Conservation (phyloP, 2,888 invertebrate species). For the Drosophila nigricruria region DNA sequence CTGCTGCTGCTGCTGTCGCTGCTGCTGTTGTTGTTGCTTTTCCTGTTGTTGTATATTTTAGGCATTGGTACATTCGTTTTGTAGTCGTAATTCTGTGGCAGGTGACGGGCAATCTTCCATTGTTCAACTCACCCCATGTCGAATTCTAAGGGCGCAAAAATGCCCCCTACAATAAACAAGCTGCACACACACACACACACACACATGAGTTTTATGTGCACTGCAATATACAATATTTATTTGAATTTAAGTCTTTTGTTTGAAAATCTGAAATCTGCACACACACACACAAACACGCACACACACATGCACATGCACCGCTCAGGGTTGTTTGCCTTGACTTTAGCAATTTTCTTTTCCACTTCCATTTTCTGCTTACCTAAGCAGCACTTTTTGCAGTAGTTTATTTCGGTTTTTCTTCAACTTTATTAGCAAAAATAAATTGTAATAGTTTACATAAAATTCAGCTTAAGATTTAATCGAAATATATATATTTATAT, state of each 20-base stretch:
- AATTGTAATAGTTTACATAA: slow-evolving; percentile 55
- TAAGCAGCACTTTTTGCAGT: slow-evolving; percentile 27
- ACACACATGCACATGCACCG: slow-evolving; percentile 16
- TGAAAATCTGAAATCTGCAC: slow-evolving; percentile 77
- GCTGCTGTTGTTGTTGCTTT: slow-evolving; percentile 28
- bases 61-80: slow-evolving; percentile 70
- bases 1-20: slow-evolving; percentile 8
- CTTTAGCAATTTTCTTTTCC: slow-evolving; percentile 43
- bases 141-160: slow-evolving; percentile 80
- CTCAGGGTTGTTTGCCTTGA: slow-evolving; percentile 76
- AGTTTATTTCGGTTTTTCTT: slow-evolving; percentile 19
- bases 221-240: slow-evolving; percentile 82
- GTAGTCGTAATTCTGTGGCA: slow-evolving; percentile 83
- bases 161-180: slow-evolving; percentile 80
- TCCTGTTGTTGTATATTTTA: slow-evolving; percentile 35
- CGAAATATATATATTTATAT: slow-evolving; percentile 24
- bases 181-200: slow-evolving; percentile 39
- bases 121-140: slow-evolving; percentile 85
- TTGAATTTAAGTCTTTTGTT: slow-evolving; percentile 82
- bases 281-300: background rate
- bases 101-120: slow-evolving; percentile 86
- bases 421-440: slow-evolving; percentile 79
- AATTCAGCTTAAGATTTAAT: slow-evolving; percentile 66
- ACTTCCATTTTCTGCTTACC: slow-evolving; percentile 9
- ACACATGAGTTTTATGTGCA: slow-evolving; percentile 73